These are phyloP conservation scores for Clarias laeviceps DNA, from an alignment of 2,797 vertebrate species.

Conservation along the genomic window DNA sequence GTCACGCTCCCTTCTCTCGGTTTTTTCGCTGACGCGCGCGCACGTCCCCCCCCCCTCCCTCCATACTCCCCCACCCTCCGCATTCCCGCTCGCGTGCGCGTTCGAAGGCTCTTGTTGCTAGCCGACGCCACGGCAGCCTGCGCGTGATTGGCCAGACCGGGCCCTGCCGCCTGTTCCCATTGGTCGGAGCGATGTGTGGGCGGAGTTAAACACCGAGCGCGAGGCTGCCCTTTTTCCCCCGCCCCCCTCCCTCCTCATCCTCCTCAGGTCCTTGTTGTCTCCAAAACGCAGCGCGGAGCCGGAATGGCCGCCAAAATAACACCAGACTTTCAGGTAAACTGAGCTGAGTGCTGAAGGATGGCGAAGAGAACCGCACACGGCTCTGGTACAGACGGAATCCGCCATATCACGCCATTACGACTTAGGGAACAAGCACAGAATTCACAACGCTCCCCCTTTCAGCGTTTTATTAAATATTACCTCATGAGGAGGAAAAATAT, in stretches of 20 bases:
- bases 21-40: slow-evolving; percentile 55
- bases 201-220: slow-evolving; percentile 63
- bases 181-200: slow-evolving; percentile 69
- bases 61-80: background rate
- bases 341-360: slow-evolving; percentile 53
- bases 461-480: background rate
- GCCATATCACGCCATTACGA: background rate
- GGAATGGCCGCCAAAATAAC: slow-evolving; percentile 77
- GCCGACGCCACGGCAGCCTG: slow-evolving; percentile 78
- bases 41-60: slow-evolving; percentile 38
- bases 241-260: slow-evolving; percentile 47
- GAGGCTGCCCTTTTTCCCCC: slow-evolving; percentile 67
- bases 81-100: slow-evolving; percentile 66
- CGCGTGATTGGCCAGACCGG: slow-evolving; percentile 68
- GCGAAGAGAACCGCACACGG: slow-evolving; percentile 4
- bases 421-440: background rate
- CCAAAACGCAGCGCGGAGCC: slow-evolving; percentile 69
- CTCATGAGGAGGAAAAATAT: background rate
- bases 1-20: slow-evolving; percentile 31
- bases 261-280: slow-evolving; percentile 59
- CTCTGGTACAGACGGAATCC: background rate
- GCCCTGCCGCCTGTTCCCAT: slow-evolving; percentile 62
- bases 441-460: background rate
- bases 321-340: slow-evolving; percentile 77
- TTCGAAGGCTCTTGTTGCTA: slow-evolving; percentile 78